Percentiles rank a stretch among this genome's conserved stretches.
Conservation (phyloP, 2,113 vertebrate genomes). For the Chaenogobius annularis region DNA sequence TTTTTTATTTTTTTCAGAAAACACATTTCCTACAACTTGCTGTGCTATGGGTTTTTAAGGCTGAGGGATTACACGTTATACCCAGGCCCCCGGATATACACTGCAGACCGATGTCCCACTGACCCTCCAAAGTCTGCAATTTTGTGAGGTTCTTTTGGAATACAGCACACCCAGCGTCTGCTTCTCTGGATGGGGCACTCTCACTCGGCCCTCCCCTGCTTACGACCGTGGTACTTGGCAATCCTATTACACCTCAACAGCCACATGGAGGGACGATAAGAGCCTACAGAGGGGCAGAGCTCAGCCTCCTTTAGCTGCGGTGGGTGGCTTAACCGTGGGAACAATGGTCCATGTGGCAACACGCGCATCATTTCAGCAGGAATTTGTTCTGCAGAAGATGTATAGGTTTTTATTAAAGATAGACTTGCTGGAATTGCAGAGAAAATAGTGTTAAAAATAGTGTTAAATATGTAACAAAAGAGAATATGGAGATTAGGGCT, state of each 20-base stretch:
- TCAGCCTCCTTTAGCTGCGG: constrained; percentile 61
- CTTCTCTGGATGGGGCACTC: constrained; percentile 52
- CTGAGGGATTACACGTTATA: constrained; percentile 69
- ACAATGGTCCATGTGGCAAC: constrained; percentile 50
- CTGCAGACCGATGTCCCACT: constrained; percentile 63
- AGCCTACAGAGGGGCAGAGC: constrained; percentile 47
- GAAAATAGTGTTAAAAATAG: constrained; percentile 36
- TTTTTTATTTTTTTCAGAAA: constrained; percentile 46
- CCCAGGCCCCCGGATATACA: constrained; percentile 63
- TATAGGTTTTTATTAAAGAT: constrained; percentile 30
- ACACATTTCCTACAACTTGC: constrained; percentile 58
- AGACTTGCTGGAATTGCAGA: constrained; percentile 17
- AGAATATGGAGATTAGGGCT: constrained; percentile 13
- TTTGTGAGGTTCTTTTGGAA: constrained; percentile 68
- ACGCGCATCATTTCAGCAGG: constrained; percentile 42
- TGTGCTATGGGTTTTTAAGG: constrained; percentile 64
- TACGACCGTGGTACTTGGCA: constrained; percentile 66
- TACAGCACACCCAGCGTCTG: constrained; percentile 51
- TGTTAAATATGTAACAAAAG: constrained; percentile 20
- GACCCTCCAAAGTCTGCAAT: constrained; percentile 74
- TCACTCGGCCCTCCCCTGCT: constrained; percentile 51
- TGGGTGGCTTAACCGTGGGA: constrained; percentile 59
- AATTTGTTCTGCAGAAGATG: constrained; percentile 56
- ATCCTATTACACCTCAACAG: constrained; percentile 70
- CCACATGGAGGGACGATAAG: constrained; percentile 65